Evolutionary conservation across 1,140 invertebrate species (phyloP).

Genomic region (Globodera rostochiensis): DNA sequence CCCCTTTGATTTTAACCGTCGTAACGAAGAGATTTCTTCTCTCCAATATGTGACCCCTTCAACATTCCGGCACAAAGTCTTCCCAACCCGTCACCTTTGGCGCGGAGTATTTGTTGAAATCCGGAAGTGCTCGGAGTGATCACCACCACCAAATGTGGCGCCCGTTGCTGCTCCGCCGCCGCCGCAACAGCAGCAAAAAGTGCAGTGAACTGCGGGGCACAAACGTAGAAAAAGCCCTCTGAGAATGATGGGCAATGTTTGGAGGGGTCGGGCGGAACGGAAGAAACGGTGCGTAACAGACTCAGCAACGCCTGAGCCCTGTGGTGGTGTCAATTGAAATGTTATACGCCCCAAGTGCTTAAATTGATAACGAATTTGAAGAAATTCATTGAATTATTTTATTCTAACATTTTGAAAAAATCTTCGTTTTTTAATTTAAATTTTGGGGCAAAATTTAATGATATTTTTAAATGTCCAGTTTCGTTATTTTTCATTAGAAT

Average conservation of each 20-base stretch:
- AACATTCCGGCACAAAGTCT: too few relatives aligned
- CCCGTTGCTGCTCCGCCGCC: background rate
- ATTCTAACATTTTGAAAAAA: too few relatives aligned
- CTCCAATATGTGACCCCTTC: too few relatives aligned
- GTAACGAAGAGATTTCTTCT: too few relatives aligned
- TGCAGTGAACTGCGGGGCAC: slow-evolving; percentile 4
- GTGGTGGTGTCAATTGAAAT: too few relatives aligned
- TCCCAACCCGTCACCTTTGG: slow-evolving; percentile 11
- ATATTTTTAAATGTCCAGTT: background rate
- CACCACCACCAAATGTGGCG: slow-evolving; percentile 13
- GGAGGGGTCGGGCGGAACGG: background rate
- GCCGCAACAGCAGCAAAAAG: background rate
- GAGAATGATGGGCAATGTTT: background rate
- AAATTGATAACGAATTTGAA: too few relatives aligned
- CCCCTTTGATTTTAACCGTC: too few relatives aligned
- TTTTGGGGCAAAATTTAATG: background rate
- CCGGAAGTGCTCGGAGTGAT: slow-evolving; percentile 35
- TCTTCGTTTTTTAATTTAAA: background rate
- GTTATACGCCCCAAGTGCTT: too few relatives aligned
- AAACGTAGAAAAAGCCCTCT: background rate
- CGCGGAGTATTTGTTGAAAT: slow-evolving; percentile 29
- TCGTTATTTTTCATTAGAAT: background rate
- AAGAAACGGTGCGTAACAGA: background rate
- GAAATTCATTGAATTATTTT: too few relatives aligned
- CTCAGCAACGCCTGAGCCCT: slow-evolving; percentile 6